Evolutionary conservation across 2,113 vertebrate species (phyloP).

Genomic region (Misgurnus mizolepis): DNA sequence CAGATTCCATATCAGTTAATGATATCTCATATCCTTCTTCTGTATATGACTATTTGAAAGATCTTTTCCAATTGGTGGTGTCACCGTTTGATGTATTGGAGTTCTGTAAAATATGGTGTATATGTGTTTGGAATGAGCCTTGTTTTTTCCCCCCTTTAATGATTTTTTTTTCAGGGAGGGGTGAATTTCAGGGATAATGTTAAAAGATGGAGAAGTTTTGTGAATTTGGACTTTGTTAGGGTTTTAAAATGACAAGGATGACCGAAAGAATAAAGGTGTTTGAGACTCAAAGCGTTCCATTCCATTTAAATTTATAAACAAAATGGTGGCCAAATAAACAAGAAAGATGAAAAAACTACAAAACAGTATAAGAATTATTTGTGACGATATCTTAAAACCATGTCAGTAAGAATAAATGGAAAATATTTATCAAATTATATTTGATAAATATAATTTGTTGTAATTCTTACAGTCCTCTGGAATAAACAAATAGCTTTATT

Average conservation of each 20-base stretch:
- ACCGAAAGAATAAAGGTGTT: conserved; percentile 43
- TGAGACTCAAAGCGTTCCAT: conserved; percentile 79
- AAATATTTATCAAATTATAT: no score
- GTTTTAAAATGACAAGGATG: conserved; percentile 27
- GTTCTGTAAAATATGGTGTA: conserved; percentile 28
- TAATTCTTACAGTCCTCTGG: no score
- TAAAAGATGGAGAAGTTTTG: conserved; percentile 2
- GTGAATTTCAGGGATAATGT: conserved; percentile 30
- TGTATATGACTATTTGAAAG: conserved; percentile 17
- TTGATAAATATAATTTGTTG: no score
- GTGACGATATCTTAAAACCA: no score
- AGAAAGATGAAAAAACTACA: conserved; percentile 66
- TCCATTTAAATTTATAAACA: conserved; percentile 75
- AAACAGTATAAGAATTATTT: no score
- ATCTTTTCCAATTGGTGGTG: conserved; percentile 25
- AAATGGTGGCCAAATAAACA: conserved; percentile 95
- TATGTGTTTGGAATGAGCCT: background rate
- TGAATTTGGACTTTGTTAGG: conserved; percentile 22
- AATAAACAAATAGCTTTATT: no score
- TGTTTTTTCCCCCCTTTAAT: conserved; percentile 39
- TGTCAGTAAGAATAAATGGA: no score
- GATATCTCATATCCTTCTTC: conserved; percentile 50
- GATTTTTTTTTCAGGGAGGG: conserved; percentile 22
- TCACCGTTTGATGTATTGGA: conserved; percentile 39
- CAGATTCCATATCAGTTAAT: conserved; percentile 69